These are phyloP conservation scores for Trachemys scripta DNA, from an alignment of 2,113 vertebrate genomes.

Conservation along the genomic window DNA sequence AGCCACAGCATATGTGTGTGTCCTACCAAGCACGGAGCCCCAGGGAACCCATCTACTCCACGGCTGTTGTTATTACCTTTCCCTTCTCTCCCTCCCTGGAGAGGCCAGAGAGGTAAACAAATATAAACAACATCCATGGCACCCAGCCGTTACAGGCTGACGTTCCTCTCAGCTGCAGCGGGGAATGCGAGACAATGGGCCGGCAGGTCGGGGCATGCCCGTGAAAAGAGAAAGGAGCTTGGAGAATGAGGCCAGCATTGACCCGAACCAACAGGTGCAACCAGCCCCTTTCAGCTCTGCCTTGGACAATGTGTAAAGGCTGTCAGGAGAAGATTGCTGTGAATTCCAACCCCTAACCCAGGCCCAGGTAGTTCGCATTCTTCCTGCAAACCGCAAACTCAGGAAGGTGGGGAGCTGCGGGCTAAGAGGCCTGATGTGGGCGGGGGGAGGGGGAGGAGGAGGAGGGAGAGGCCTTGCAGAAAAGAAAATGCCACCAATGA, in stretches of 20 bases:
- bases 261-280: not conserved
- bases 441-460: not conserved
- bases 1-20: fast-evolving
- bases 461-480: not conserved
- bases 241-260: not conserved
- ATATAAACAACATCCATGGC: slow-evolving; percentile 41
- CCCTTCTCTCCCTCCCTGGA: not conserved
- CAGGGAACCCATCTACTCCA: not conserved
- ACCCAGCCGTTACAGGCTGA: slow-evolving; percentile 56
- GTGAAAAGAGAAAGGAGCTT: not conserved
- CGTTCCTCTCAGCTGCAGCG: slow-evolving; percentile 26
- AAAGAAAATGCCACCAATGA: not conserved
- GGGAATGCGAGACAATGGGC: slow-evolving; percentile 60
- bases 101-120: slow-evolving; percentile 19
- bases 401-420: not conserved
- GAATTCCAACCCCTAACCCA: fast-evolving
- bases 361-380: fast-evolving
- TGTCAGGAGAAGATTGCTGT: not conserved
- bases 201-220: slow-evolving; percentile 74
- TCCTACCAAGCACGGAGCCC: not conserved
- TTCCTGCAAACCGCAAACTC: not conserved
- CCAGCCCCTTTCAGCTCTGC: slow-evolving; percentile 2
- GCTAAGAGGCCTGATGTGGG: not conserved
- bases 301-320: slow-evolving; percentile 6
- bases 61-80: not conserved